These are phyloP conservation scores for Antheraea assamensis DNA, from an alignment of 2,888 invertebrate species.

Conservation along the genomic window DNA sequence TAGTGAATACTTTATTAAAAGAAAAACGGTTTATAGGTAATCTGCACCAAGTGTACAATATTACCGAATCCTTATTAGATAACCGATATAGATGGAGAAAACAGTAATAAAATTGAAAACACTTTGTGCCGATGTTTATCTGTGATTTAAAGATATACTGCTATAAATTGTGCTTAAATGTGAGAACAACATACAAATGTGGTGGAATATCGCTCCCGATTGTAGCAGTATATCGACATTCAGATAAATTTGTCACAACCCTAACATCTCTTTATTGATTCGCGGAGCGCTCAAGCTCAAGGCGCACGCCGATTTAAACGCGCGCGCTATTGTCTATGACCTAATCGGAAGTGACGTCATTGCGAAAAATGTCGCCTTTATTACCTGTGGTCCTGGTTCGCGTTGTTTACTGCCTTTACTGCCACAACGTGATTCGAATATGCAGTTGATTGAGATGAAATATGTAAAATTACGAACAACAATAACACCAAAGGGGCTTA, in stretches of 20 bases:
- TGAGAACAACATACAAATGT: no score
- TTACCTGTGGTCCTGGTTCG: slow-evolving; percentile 20
- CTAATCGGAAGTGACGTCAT: slow-evolving; percentile 39
- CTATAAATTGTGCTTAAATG: no score
- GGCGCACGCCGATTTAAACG: slow-evolving; percentile 10
- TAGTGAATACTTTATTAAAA: no score
- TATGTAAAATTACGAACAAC: not conserved
- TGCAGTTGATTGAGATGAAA: not conserved
- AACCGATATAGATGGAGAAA: no score
- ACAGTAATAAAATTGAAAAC: no score
- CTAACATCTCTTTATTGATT: not conserved
- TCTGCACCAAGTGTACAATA: no score
- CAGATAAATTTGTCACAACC: not conserved
- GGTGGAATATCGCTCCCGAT: not conserved
- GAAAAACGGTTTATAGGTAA: no score
- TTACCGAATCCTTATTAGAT: no score
- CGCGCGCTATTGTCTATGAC: slow-evolving; percentile 28
- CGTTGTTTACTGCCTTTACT: slow-evolving; percentile 3
- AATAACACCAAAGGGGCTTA: not conserved
- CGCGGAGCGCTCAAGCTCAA: not conserved
- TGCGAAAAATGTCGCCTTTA: slow-evolving; percentile 14
- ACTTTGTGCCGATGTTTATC: no score
- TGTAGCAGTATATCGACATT: not conserved
- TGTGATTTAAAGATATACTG: no score
- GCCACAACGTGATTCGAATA: not conserved